Base-by-base conservation (phyloP, 1,140 invertebrate genomes). In the Holotrichia oblita region DNA sequence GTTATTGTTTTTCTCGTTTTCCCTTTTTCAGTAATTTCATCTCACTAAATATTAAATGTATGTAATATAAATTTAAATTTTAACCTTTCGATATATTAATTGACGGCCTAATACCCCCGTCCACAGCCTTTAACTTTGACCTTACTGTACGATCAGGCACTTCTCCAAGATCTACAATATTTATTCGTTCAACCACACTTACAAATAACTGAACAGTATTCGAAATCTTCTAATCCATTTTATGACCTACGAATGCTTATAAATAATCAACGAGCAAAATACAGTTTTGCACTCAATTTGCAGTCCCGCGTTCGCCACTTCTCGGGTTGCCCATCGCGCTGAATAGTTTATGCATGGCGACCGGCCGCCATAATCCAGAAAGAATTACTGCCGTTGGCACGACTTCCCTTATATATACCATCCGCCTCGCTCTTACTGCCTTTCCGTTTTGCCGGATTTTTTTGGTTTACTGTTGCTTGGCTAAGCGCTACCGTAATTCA, bases 371-470 rank as follows among this genome's bases (percentile, higher is more conserved):
- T 55, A 55, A 55, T 55, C 48, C 48, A 6, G 48, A 55, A 55
- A 55, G 48, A 55, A 55, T 55, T 55, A 55, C 48, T 55, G 48
- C 48, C 48, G 48, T 55, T 55, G 48, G 48, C 48, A 55, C 48
- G 14, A 17, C 48, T 55, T 55, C 48, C 48, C 48, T n/a, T 44
- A 9, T 9, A 34, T 34, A 9, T 44, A 14, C 42, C 14, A 2
- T 2, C 42, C 14, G 42, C 42, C 14, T 44, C 10, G 4, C 42
- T 44, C 14, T 44, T 7, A 17, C n/a, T 6, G 48, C 48, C n/a
- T 55, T 55, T 55, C 14, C 48, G 17, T 55, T 17, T 55, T 55
- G 14, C 48, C 14, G 48, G 48, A 55, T 55, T 55, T 55, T 55
- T 55, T 55, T 10, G 48, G n/a, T 55, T 55, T 55, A 55, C 48